phyloP scores from a whole-genome alignment of 2,113 vertebrate genomes.

The Bungarus multicinctus region DNA sequence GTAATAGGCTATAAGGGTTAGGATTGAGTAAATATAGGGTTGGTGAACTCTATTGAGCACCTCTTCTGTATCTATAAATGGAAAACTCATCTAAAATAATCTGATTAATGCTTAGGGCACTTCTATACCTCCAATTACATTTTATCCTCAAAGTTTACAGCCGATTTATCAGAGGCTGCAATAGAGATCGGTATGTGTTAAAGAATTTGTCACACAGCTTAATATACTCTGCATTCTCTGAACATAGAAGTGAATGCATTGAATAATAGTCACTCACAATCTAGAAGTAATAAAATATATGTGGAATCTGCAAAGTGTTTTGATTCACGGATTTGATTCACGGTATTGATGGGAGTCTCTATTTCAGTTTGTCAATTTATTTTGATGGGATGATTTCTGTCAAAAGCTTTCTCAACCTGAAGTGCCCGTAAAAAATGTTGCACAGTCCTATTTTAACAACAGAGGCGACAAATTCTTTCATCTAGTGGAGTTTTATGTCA shows the following conservation, averaged over 20 bases:
- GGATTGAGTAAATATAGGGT: background rate
- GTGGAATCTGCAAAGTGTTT: background rate
- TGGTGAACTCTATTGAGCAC: background rate
- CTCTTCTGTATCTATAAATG: background rate
- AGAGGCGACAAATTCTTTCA: background rate
- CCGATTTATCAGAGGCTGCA: background rate
- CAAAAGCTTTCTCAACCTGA: background rate
- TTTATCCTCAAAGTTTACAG: background rate
- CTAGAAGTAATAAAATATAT: background rate
- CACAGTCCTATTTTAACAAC: background rate
- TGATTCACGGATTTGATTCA: background rate
- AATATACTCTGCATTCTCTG: background rate
- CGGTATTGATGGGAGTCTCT: background rate
- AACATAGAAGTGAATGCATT: background rate
- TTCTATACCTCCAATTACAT: background rate
- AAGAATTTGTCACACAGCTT: background rate
- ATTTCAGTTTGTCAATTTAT: background rate
- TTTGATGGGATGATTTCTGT: background rate
- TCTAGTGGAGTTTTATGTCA: background rate
- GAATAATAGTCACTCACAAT: background rate
- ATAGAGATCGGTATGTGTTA: background rate
- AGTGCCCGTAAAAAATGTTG: background rate
- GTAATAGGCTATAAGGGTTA: background rate
- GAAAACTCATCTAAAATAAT: background rate
- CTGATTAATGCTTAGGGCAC: background rate